Base-by-base conservation (phyloP, 2,888 invertebrate species). In the Stegana nigrithorax region DNA sequence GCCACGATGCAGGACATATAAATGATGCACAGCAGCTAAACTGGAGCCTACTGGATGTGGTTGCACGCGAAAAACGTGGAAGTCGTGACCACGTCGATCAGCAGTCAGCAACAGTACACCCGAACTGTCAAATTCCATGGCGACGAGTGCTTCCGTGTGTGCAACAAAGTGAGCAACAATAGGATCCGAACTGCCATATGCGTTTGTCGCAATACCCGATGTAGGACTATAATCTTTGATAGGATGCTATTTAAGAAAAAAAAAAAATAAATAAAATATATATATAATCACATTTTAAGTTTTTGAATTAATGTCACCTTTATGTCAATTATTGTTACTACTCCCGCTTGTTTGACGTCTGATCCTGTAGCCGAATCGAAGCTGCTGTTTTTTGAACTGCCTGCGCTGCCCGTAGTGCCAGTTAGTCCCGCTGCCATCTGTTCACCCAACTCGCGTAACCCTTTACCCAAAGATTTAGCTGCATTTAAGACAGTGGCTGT, bases 401-500 rank as follows among this genome's bases (percentile, higher is more conserved):
- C 70, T 2, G 72, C 75, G 62, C 87, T 89, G 56, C 81, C 84
- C 5, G 85, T 73, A 51, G 88, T 89, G 36, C 95, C 96, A 0
- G 95, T 93, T 55, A 97, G 86, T 78, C 95, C 96, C 73, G 92
- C 95, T 0, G 96, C 96, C 44, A 97, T 95, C 50, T 93, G 95
- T 86, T 97, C 97, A 12, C 97, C 94, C 65, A 97, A 88, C 63
- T 94, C 95, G 0, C 95, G 90, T 59, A 97, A 86, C 0, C 96
- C 96, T 85, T 96, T 95, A 63, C 96, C 93, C 36, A 97, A 88
- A 19, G 95, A 95, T 87, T 97, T 97, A 17, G 97, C 97, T 1
- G 96, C 97, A 86, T 96, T 95, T 8, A 98, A 89, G 59, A 97
- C 94, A 0, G 96, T 95, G 1, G 97, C 97, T 50, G 97, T 96